These are phyloP conservation scores for Myocastor coypus DNA, from an alignment of 2,113 vertebrate species.

Conservation along the genomic window DNA sequence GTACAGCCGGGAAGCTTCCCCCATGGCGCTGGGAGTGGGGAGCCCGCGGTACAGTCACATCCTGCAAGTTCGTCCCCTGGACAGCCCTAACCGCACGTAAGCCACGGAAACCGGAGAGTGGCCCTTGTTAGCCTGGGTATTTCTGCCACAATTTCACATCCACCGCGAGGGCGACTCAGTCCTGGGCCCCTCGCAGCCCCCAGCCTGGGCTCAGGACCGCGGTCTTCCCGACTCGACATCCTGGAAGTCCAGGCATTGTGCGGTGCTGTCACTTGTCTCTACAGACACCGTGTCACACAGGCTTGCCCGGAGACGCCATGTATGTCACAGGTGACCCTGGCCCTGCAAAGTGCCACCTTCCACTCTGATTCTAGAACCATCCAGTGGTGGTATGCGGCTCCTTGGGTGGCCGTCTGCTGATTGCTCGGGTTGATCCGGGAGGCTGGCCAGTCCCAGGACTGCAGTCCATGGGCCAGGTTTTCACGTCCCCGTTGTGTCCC, in stretches of 20 bases:
- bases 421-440: neutral
- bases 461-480: neutral
- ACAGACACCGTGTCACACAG: neutral
- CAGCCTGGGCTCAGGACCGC: neutral
- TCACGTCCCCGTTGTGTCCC: neutral
- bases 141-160: neutral
- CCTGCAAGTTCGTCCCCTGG: neutral
- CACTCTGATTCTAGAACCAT: neutral
- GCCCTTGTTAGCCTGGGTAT: neutral
- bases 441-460: neutral
- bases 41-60: neutral
- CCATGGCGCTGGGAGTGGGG: neutral
- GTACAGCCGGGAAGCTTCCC: no score
- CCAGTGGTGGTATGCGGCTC: neutral
- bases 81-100: neutral
- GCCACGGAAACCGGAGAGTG: neutral
- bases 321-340: neutral
- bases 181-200: neutral
- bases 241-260: neutral
- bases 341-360: neutral
- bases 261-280: neutral
- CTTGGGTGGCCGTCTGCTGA: neutral
- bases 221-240: no score
- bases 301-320: neutral
- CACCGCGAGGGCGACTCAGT: no score